These are phyloP conservation scores for Junonia oenone DNA, from an alignment of 2,888 invertebrate species.

Conservation along the genomic window DNA sequence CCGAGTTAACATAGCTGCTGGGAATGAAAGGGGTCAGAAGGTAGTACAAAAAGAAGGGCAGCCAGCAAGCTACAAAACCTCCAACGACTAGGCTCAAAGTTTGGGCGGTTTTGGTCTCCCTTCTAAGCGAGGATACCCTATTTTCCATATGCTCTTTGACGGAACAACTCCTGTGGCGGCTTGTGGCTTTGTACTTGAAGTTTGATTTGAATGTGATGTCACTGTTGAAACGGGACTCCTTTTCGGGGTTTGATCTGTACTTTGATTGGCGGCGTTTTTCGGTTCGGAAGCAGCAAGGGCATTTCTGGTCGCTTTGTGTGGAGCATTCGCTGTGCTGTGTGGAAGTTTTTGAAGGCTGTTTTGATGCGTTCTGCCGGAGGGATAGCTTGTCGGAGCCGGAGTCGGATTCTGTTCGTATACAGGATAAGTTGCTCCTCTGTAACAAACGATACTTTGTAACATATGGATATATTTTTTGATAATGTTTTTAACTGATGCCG, in stretches of 20 bases:
- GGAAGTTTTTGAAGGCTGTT: slow-evolving; percentile 56
- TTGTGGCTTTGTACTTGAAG: slow-evolving; percentile 63
- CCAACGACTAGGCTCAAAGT: slow-evolving; percentile 92
- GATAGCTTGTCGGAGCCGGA: slow-evolving; percentile 69
- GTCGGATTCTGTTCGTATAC: slow-evolving; percentile 70
- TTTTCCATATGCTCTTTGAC: slow-evolving; percentile 77
- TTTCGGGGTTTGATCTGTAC: slow-evolving; percentile 47
- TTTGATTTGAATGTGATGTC: slow-evolving; percentile 69
- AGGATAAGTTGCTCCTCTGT: slow-evolving; percentile 65
- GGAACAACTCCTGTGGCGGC: slow-evolving; percentile 70
- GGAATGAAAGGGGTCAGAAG: slow-evolving; percentile 88
- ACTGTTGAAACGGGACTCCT: slow-evolving; percentile 57
- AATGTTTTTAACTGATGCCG: too few relatives aligned
- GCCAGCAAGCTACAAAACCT: slow-evolving; percentile 92
- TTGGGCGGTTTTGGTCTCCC: slow-evolving; percentile 93
- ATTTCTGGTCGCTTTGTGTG: slow-evolving; percentile 58
- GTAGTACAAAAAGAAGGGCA: slow-evolving; percentile 92
- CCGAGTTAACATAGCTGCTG: slow-evolving; percentile 77
- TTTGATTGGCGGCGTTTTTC: slow-evolving; percentile 55
- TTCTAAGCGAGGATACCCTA: slow-evolving; percentile 83
- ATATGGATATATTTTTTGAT: too few relatives aligned
- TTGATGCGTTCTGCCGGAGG: slow-evolving; percentile 58
- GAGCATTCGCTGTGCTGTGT: slow-evolving; percentile 59
- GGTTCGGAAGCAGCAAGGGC: slow-evolving; percentile 63
- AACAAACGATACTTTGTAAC: slow-evolving; percentile 41